phyloP scores from a whole-genome alignment of 2,888 invertebrate species.

The Chrysolina oricalcia region DNA sequence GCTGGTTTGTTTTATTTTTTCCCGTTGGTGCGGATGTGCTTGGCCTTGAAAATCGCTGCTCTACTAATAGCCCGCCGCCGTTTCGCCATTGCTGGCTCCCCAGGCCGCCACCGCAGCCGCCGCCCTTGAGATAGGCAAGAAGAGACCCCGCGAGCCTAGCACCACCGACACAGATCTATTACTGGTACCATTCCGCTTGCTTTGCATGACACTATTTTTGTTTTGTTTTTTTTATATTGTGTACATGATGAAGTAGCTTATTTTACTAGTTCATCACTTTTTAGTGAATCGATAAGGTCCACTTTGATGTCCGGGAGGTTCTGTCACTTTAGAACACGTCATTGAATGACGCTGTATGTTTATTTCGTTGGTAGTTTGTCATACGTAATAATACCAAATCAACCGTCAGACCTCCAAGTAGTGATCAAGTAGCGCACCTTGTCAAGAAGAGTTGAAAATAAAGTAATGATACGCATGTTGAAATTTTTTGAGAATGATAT shows the following conservation, averaged over 20 bases:
- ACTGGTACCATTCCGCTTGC: slow-evolving; percentile 86
- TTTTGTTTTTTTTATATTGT: slow-evolving; percentile 34
- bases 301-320: too few relatives aligned
- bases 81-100: slow-evolving; percentile 78
- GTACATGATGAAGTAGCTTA: slow-evolving; percentile 18
- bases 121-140: slow-evolving; percentile 94
- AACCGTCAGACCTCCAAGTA: too few relatives aligned
- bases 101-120: slow-evolving; percentile 70
- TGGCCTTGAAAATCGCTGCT: slow-evolving; percentile 71
- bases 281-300: neutral
- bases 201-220: slow-evolving; percentile 75
- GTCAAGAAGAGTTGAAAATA: too few relatives aligned
- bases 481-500: too few relatives aligned
- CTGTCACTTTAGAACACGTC: too few relatives aligned
- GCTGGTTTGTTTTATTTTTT: slow-evolving; percentile 71
- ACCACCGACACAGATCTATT: slow-evolving; percentile 89
- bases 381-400: too few relatives aligned
- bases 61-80: slow-evolving; percentile 74
- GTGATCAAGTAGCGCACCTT: too few relatives aligned
- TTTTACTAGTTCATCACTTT: neutral
- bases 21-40: slow-evolving; percentile 71
- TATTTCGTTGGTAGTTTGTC: too few relatives aligned
- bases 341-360: too few relatives aligned
- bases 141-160: slow-evolving; percentile 88
- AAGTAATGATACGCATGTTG: too few relatives aligned